phyloP scores from a whole-genome alignment of 2,113 vertebrate genomes.

The Mixornis gularis region DNA sequence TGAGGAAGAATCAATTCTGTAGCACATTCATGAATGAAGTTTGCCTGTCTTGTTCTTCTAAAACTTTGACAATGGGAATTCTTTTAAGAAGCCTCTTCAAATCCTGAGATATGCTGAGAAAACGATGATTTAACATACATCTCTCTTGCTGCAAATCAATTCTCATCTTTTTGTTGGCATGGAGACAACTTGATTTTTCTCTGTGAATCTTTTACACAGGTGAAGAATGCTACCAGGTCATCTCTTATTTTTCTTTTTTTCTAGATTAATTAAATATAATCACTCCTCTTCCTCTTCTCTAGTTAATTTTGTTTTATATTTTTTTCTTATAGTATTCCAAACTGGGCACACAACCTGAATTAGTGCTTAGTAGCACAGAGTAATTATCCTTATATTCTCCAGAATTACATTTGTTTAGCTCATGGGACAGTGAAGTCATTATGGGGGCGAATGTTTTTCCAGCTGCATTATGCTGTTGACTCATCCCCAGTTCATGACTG shows the following conservation, averaged over 20 bases:
- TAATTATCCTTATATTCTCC: background rate
- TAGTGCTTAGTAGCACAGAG: background rate
- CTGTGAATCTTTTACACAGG: background rate
- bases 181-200: background rate
- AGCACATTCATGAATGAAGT: background rate
- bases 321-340: background rate
- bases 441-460: background rate
- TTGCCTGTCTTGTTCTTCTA: background rate
- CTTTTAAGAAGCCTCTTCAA: background rate
- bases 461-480: background rate
- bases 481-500: background rate
- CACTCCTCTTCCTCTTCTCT: background rate
- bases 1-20: background rate
- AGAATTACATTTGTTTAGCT: background rate
- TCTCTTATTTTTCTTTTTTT: background rate
- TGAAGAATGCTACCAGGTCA: background rate
- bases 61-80: background rate
- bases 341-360: background rate
- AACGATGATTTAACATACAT: background rate
- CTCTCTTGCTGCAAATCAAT: background rate
- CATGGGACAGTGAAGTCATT: background rate
- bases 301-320: background rate
- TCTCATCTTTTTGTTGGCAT: background rate
- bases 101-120: background rate
- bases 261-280: background rate